phyloP scores from a whole-genome alignment of 2,888 invertebrate genomes.

The Apodemia hepburni region DNA sequence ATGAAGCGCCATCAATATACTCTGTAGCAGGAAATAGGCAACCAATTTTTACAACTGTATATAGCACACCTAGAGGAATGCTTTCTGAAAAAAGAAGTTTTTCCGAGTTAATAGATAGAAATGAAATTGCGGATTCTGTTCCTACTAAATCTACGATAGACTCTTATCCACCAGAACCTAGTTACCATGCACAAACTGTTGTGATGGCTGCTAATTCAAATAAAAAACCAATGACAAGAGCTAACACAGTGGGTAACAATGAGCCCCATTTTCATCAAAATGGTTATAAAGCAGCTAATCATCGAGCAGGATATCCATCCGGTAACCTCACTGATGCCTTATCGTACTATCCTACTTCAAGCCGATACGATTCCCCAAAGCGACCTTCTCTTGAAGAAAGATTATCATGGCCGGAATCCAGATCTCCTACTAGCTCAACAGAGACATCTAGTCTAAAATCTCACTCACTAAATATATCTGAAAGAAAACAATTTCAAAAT shows the following conservation, averaged over 20 bases:
- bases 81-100: slow-evolving; percentile 82
- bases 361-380: slow-evolving; percentile 78
- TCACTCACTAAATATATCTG: slow-evolving; percentile 78
- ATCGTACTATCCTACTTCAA: slow-evolving; percentile 89
- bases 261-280: slow-evolving; percentile 80
- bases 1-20: slow-evolving; percentile 84
- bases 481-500: slow-evolving; percentile 77
- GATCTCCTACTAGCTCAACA: slow-evolving; percentile 82
- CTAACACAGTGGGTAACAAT: slow-evolving; percentile 75
- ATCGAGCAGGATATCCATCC: slow-evolving; percentile 85
- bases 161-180: slow-evolving; percentile 77
- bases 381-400: slow-evolving; percentile 81
- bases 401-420: slow-evolving; percentile 80
- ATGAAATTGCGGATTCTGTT: slow-evolving; percentile 67
- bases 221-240: slow-evolving; percentile 77
- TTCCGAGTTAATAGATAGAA: slow-evolving; percentile 84
- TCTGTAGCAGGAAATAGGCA: slow-evolving; percentile 87
- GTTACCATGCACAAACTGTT: slow-evolving; percentile 79
- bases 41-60: slow-evolving; percentile 86
- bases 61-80: slow-evolving; percentile 84
- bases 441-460: slow-evolving; percentile 78
- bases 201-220: slow-evolving; percentile 62
- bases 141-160: slow-evolving; percentile 49
- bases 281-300: slow-evolving; percentile 83
- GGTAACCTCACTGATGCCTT: slow-evolving; percentile 89